Conservation (phyloP, 2,797 vertebrate species). For the Tolypeutes matacus region DNA sequence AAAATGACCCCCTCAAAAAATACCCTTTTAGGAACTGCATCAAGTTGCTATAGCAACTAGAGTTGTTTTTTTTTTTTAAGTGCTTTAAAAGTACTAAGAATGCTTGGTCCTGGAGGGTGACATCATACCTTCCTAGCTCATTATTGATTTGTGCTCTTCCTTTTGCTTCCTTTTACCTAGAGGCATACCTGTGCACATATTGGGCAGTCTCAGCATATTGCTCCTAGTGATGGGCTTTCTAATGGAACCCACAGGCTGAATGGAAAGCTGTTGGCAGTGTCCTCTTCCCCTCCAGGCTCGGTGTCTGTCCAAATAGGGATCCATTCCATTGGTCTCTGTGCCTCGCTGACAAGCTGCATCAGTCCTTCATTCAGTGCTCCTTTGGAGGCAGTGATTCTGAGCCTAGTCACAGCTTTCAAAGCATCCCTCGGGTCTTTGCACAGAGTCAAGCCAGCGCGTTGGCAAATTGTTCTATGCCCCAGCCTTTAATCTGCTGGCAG, state of each 20-base stretch:
- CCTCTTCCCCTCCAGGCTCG: background rate
- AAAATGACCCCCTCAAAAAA: constrained; percentile 83
- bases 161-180: constrained; percentile 38
- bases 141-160: constrained; percentile 57
- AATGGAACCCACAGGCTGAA: background rate
- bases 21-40: constrained; percentile 82
- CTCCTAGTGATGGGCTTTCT: background rate
- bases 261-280: background rate
- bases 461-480: constrained; percentile 30
- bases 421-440: constrained; percentile 58
- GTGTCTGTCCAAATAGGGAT: background rate
- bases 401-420: background rate
- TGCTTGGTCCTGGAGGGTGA: constrained; percentile 73
- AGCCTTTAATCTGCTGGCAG: constrained; percentile 55
- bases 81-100: constrained; percentile 82
- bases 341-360: background rate
- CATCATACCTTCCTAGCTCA: constrained; percentile 70
- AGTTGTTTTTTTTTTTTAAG: constrained; percentile 66
- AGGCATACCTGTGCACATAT: constrained; percentile 48
- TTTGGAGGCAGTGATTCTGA: background rate
- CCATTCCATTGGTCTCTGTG: background rate
- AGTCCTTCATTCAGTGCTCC: background rate
- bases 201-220: background rate
- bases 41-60: constrained; percentile 87
- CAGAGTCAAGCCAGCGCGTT: constrained; percentile 48